These are phyloP conservation scores for Rhincodon typus DNA, from an alignment of 2,797 vertebrate genomes.

Conservation along the genomic window DNA sequence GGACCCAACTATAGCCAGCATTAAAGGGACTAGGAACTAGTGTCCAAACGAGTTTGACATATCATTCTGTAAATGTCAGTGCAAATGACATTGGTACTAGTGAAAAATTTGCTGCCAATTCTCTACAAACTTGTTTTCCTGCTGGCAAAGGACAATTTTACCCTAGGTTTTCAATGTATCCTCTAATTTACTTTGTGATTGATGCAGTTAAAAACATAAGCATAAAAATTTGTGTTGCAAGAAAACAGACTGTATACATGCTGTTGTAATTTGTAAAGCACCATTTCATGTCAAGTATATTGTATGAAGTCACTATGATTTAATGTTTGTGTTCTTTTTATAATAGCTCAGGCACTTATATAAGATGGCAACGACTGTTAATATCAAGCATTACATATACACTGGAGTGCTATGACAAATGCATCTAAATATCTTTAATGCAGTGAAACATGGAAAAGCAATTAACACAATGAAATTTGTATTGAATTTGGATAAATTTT, in stretches of 20 bases:
- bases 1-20: no score
- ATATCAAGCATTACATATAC: conserved; percentile 41
- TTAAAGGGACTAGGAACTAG: not conserved
- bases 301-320: conserved; percentile 47
- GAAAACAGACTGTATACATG: not conserved
- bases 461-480: conserved; percentile 69
- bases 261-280: conserved; percentile 44
- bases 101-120: not conserved
- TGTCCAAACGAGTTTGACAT: not conserved
- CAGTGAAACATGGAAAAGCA: conserved; percentile 60
- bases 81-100: not conserved
- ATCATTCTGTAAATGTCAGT: not conserved
- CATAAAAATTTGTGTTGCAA: not conserved
- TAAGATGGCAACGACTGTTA: conserved; percentile 40
- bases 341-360: conserved; percentile 49
- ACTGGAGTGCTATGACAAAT: conserved; percentile 50
- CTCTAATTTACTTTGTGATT: not conserved
- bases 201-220: not conserved
- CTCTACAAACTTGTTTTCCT: not conserved
- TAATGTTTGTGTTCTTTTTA: conserved; percentile 46
- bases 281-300: conserved; percentile 36
- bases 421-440: conserved; percentile 56
- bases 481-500: conserved; percentile 74
- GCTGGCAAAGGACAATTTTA: not conserved
- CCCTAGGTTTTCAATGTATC: not conserved